These are phyloP conservation scores for Emydocephalus ijimae DNA, from an alignment of 2,113 vertebrate species.

Conservation along the genomic window DNA sequence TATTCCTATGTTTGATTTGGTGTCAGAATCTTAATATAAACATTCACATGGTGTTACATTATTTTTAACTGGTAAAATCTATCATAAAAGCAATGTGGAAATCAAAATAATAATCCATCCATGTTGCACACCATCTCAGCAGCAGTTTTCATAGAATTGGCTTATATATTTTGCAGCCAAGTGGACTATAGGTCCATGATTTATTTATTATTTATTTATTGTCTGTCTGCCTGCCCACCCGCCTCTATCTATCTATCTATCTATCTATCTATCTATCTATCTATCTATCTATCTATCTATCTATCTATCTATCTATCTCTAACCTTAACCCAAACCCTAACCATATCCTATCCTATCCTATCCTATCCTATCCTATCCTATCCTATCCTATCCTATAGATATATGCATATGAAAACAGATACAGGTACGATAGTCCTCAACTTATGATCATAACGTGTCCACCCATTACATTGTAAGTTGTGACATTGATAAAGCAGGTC, in stretches of 20 bases:
- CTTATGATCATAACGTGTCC: too few relatives aligned
- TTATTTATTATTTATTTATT: not conserved
- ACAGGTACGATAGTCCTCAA: too few relatives aligned
- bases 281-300: too few relatives aligned
- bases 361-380: too few relatives aligned
- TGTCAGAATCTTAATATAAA: conserved; percentile 40
- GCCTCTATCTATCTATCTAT: too few relatives aligned
- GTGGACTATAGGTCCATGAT: not conserved
- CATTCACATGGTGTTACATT: not conserved
- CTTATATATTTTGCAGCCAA: not conserved
- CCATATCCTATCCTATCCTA: not conserved
- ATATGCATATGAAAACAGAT: not conserved
- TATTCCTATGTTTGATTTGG: conserved; percentile 44
- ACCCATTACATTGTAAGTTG: too few relatives aligned
- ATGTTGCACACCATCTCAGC: not conserved
- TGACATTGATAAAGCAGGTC: too few relatives aligned
- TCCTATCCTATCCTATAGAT: not conserved
- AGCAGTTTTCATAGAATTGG: not conserved
- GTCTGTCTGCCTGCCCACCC: not conserved
- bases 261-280: too few relatives aligned
- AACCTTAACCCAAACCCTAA: too few relatives aligned
- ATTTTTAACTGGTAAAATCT: conserved; percentile 31
- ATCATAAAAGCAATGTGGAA: not conserved
- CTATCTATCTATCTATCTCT: too few relatives aligned
- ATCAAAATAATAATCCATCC: accelerated